phyloP scores from a whole-genome alignment of 37 sponge, comb jelly and placozoan species.

The Agelas oroides region DNA sequence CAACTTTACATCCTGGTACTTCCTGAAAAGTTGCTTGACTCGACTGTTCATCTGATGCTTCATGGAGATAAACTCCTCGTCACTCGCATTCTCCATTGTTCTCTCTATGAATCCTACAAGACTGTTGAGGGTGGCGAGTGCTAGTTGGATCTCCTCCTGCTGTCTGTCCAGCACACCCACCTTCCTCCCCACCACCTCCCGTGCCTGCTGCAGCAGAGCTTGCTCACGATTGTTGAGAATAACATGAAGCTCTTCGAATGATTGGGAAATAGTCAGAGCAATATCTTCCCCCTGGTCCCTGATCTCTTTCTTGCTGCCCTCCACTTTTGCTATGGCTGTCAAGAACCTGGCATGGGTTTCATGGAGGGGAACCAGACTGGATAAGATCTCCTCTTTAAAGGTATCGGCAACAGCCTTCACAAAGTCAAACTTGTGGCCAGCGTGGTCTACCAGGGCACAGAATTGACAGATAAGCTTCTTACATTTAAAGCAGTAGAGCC shows the following conservation, averaged over 20 bases:
- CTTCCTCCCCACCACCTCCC: background rate
- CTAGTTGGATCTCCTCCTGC: background rate
- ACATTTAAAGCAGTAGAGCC: background rate
- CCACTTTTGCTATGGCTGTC: background rate
- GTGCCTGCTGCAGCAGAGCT: background rate
- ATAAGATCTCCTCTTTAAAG: background rate
- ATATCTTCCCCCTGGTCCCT: background rate
- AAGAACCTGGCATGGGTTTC: background rate
- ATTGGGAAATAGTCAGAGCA: background rate
- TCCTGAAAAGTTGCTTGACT: background rate
- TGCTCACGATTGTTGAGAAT: background rate
- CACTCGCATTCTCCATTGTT: background rate
- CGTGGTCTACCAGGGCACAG: background rate
- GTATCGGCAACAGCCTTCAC: background rate
- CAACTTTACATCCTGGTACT: background rate
- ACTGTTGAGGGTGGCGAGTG: background rate
- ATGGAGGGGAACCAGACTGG: background rate
- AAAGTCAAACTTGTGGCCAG: background rate
- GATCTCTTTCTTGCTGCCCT: background rate
- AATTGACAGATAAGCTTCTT: constrained; percentile 19
- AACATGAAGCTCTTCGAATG: background rate
- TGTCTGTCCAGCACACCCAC: background rate
- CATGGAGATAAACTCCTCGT: constrained; percentile 16
- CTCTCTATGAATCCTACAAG: constrained; percentile 11
- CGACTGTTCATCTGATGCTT: background rate